Evolutionary conservation across 2,888 invertebrate species (phyloP).

Genomic region (Pristionchus fissidentatus): DNA sequence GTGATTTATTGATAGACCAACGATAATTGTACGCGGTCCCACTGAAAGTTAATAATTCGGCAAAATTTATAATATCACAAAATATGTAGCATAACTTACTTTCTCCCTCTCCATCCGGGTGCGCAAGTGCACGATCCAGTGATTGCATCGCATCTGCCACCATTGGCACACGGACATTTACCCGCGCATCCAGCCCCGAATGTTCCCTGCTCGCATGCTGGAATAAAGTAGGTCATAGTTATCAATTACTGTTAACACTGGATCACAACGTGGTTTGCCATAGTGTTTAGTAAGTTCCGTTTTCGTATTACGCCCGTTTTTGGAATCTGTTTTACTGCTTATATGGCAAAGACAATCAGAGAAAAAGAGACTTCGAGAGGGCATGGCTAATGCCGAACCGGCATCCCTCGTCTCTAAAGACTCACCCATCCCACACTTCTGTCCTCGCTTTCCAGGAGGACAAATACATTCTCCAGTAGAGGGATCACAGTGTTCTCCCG

Average conservation of each 20-base stretch:
- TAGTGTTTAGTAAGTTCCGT: too few species aligned
- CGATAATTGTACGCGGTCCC: neutral
- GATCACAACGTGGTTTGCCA: too few species aligned
- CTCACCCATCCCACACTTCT: constrained; percentile 56
- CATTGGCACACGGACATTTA: constrained; percentile 80
- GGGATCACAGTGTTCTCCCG: constrained; percentile 67
- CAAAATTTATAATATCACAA: neutral
- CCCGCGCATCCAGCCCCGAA: constrained; percentile 73
- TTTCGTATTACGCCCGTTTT: too few species aligned
- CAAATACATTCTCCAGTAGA: constrained; percentile 70
- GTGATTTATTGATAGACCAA: neutral
- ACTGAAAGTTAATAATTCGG: too few species aligned
- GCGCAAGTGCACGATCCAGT: constrained; percentile 82
- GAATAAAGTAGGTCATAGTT: neutral
- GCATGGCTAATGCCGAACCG: neutral
- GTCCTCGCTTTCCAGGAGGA: constrained; percentile 68
- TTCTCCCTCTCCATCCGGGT: constrained; percentile 77
- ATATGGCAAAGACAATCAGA: neutral
- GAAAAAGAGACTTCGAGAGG: too few species aligned
- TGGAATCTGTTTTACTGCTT: neutral
- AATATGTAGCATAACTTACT: constrained; percentile 59
- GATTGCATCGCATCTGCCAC: constrained; percentile 89
- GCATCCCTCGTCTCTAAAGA: neutral
- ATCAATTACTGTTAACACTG: neutral
- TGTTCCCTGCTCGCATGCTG: constrained; percentile 65